Evolutionary conservation across 2,797 vertebrate species (phyloP).

Genomic region (Onychomys leucogaster): DNA sequence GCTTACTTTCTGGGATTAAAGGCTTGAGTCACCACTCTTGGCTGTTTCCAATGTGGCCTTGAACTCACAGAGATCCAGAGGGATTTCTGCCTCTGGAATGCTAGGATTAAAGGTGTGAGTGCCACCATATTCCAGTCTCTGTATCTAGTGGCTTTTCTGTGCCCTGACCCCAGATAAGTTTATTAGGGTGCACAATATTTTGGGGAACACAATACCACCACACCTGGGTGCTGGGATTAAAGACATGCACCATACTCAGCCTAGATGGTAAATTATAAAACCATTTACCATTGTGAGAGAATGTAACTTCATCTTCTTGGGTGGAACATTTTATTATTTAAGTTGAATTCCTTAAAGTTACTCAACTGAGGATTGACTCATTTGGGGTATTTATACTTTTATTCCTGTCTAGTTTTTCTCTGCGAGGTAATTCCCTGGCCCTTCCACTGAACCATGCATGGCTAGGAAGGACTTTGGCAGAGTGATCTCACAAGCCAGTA

Average conservation of each 20-base stretch:
- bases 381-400: not conserved
- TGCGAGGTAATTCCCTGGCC: not conserved
- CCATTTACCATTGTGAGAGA: not conserved
- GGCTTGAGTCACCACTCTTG: too few species aligned
- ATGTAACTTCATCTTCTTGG: not conserved
- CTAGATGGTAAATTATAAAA: not conserved
- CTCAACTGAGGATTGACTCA: not conserved
- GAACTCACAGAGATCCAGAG: too few species aligned
- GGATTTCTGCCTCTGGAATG: too few species aligned
- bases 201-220: too few species aligned
- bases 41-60: too few species aligned
- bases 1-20: too few species aligned
- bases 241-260: not conserved
- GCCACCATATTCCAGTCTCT: too few species aligned
- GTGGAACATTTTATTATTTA: not conserved
- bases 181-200: too few species aligned
- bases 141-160: too few species aligned
- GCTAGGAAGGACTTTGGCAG: not conserved
- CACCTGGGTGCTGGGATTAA: not conserved
- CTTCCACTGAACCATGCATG: not conserved
- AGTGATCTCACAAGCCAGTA: not conserved
- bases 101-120: too few species aligned
- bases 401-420: not conserved
- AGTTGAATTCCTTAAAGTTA: not conserved
- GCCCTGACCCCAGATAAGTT: too few species aligned